Conservation (phyloP, 2,888 invertebrate genomes). For the Selenia dentaria region DNA sequence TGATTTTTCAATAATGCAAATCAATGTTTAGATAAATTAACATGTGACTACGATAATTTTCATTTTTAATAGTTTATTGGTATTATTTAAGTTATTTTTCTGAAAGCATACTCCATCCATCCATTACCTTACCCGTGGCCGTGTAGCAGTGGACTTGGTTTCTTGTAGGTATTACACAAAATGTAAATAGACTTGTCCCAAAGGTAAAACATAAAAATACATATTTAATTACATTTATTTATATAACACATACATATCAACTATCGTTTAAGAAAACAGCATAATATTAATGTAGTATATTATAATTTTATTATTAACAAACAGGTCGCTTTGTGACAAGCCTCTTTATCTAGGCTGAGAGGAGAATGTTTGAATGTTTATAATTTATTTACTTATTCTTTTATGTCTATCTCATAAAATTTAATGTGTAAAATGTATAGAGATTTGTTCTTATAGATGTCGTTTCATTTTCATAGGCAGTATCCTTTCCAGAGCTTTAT, state of each 20-base stretch:
- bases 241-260: constrained; percentile 40
- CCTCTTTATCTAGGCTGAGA: constrained; percentile 55
- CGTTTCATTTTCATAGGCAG: constrained; percentile 75
- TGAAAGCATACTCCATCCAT: constrained; percentile 22
- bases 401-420: constrained; percentile 47
- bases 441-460: constrained; percentile 78
- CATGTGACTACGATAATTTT: too few species aligned
- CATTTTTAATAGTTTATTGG: too few species aligned
- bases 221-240: constrained; percentile 48
- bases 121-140: constrained; percentile 57
- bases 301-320: constrained; percentile 39
- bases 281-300: constrained; percentile 36
- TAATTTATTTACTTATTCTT: constrained; percentile 43
- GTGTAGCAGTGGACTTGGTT: constrained; percentile 83
- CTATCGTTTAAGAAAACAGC: constrained; percentile 35
- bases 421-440: constrained; percentile 79
- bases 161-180: constrained; percentile 73
- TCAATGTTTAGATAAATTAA: too few species aligned
- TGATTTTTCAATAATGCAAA: too few species aligned
- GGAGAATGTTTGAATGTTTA: constrained; percentile 58
- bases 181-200: constrained; percentile 76
- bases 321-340: constrained; percentile 76
- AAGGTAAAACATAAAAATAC: constrained; percentile 61
- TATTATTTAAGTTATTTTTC: too few species aligned
- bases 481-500: constrained; percentile 61